These are phyloP conservation scores for Hiodon alosoides DNA, from an alignment of 2,113 vertebrate genomes.

Conservation along the genomic window DNA sequence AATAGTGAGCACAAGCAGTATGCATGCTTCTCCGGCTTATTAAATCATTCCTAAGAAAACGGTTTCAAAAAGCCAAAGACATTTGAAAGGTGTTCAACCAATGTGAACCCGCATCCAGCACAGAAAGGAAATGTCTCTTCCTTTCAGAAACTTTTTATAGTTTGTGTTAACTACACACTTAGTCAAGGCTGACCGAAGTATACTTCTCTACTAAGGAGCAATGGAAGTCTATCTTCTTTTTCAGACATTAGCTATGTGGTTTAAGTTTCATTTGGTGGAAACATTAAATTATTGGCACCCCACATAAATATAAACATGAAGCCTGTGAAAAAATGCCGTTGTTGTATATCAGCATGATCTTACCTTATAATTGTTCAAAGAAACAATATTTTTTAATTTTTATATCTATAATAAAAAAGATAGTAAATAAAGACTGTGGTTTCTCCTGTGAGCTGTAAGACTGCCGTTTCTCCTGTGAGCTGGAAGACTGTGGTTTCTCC, in stretches of 20 bases:
- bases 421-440: too few relatives aligned
- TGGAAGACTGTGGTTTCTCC: too few relatives aligned
- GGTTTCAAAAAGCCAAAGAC: slow-evolving; percentile 35
- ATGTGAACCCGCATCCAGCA: slow-evolving; percentile 18
- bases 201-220: neutral
- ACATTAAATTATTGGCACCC: too few relatives aligned
- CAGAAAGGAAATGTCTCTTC: slow-evolving; percentile 14
- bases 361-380: too few relatives aligned
- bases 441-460: too few relatives aligned
- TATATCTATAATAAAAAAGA: too few relatives aligned
- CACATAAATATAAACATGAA: too few relatives aligned
- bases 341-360: too few relatives aligned
- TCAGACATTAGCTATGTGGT: neutral
- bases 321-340: too few relatives aligned
- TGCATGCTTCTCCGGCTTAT: slow-evolving; percentile 30
- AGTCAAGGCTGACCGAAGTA: slow-evolving; percentile 11
- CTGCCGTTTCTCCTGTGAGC: too few relatives aligned
- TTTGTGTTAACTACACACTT: slow-evolving; percentile 23
- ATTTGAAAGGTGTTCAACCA: slow-evolving; percentile 24
- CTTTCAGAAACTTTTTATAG: slow-evolving; percentile 13
- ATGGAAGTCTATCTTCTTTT: neutral
- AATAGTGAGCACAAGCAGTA: slow-evolving; percentile 27
- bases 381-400: too few relatives aligned
- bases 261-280: too few relatives aligned
- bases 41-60: slow-evolving; percentile 41